phyloP scores from a whole-genome alignment of 2,888 invertebrate genomes.

The Phengaris arion region DNA sequence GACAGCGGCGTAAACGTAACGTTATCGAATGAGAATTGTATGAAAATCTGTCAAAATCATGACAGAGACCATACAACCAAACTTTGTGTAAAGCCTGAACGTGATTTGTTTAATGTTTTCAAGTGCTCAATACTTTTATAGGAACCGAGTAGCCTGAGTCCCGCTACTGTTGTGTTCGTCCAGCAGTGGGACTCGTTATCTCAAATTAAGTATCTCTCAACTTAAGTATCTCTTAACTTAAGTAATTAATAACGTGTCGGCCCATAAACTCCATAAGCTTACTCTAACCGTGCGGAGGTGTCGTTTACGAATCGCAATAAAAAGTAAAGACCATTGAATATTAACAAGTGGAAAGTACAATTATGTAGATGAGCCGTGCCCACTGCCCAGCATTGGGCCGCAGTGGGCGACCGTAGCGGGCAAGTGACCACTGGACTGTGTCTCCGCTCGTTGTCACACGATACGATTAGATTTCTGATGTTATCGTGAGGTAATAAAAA shows the following conservation, averaged over 20 bases:
- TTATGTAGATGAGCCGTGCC: background rate
- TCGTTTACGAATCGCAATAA: background rate
- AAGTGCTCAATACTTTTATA: too few relatives aligned
- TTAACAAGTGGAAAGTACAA: background rate
- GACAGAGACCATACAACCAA: too few relatives aligned
- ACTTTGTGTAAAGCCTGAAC: too few relatives aligned
- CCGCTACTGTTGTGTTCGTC: too few relatives aligned
- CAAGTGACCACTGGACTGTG: background rate
- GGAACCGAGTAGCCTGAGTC: too few relatives aligned
- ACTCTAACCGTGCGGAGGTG: background rate
- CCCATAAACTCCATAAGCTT: background rate
- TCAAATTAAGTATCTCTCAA: background rate
- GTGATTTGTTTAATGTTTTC: too few relatives aligned
- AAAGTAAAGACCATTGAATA: background rate
- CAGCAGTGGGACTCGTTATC: background rate
- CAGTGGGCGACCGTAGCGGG: background rate
- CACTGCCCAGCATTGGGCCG: background rate
- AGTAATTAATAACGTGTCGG: background rate
- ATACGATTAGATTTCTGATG: background rate
- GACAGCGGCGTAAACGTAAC: too few relatives aligned
- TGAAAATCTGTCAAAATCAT: too few relatives aligned
- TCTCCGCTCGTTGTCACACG: background rate
- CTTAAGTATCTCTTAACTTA: background rate
- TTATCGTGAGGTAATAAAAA: background rate
- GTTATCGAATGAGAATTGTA: too few relatives aligned